phyloP scores from a whole-genome alignment of 1,140 invertebrate species.

The Conus betulinus region DNA sequence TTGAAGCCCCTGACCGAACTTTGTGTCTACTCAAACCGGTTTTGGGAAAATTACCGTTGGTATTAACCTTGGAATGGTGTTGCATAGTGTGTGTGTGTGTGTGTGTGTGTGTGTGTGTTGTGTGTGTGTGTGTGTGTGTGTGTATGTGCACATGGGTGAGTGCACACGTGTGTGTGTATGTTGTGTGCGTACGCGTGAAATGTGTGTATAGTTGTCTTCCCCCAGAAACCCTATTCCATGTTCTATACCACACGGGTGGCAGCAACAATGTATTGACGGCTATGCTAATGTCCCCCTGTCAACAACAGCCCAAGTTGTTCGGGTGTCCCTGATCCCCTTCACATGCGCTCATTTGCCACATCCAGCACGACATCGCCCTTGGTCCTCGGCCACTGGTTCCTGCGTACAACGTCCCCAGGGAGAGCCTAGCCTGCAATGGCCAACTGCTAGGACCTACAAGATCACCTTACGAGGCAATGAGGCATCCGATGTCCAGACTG shows the following conservation, averaged over 20 bases:
- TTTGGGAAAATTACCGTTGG: too few species aligned
- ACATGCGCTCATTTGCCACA: constrained; percentile 42
- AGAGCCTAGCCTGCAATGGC: constrained; percentile 42
- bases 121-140: too few species aligned
- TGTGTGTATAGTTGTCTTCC: background rate
- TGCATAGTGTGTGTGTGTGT: too few species aligned
- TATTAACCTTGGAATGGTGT: too few species aligned
- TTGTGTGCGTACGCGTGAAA: background rate
- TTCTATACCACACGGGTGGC: too few species aligned
- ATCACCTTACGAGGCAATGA: constrained; percentile 51
- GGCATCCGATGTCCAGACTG: constrained; percentile 20
- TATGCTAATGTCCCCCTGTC: too few species aligned
- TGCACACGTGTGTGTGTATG: background rate
- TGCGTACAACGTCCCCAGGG: constrained; percentile 34
- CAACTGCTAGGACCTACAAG: constrained; percentile 53
- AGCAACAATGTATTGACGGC: too few species aligned
- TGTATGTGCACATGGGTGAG: background rate
- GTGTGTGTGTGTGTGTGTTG: too few species aligned
- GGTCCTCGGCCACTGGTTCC: too few species aligned
- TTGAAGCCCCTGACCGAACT: too few species aligned
- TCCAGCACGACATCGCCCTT: constrained; percentile 53
- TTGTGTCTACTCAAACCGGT: too few species aligned
- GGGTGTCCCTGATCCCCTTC: constrained; percentile 48
- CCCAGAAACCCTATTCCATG: too few species aligned
- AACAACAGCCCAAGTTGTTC: constrained; percentile 55